Percentiles rank a stretch among this genome's conserved stretches.
phyloP scores from a whole-genome alignment of 1,140 invertebrate species.

The Aphaenogaster rudis region DNA sequence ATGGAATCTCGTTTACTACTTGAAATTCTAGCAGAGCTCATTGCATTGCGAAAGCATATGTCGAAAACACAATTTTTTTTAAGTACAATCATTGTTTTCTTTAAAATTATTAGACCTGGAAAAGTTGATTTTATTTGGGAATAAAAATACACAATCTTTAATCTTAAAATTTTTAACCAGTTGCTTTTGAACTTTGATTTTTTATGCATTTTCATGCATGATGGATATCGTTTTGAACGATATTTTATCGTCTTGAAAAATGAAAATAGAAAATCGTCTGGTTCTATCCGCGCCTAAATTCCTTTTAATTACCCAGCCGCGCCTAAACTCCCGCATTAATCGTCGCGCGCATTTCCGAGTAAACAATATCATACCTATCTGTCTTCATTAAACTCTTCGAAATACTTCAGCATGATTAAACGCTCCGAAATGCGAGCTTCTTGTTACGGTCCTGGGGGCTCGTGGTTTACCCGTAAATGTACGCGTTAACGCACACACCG shows the following conservation, averaged over 20 bases:
- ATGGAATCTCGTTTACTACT: neutral
- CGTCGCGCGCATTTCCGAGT: conserved; percentile 57
- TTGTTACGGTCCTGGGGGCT: conserved; percentile 57
- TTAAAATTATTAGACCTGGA: neutral
- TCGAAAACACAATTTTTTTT: neutral
- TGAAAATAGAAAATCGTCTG: conserved; percentile 6
- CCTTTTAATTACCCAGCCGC: conserved; percentile 46
- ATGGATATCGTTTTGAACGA: neutral
- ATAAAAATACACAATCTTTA: neutral
- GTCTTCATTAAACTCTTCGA: conserved; percentile 67
- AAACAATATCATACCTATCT: conserved; percentile 62
- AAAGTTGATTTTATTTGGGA: neutral
- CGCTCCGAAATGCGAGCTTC: conserved; percentile 58
- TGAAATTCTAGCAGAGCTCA: neutral
- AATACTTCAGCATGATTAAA: conserved; percentile 63
- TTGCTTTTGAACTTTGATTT: neutral
- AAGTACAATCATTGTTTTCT: neutral
- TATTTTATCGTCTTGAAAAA: conserved; percentile 21
- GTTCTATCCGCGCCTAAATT: conserved; percentile 11
- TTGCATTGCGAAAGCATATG: neutral
- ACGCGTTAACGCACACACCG: conserved; percentile 50
- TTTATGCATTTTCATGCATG: neutral
- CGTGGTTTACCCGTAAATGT: conserved; percentile 61
- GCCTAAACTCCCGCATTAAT: conserved; percentile 54
- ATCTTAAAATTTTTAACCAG: neutral